These are phyloP conservation scores for Brachyrhaphis roseni DNA, from an alignment of 2,797 vertebrate species.

Conservation along the genomic window DNA sequence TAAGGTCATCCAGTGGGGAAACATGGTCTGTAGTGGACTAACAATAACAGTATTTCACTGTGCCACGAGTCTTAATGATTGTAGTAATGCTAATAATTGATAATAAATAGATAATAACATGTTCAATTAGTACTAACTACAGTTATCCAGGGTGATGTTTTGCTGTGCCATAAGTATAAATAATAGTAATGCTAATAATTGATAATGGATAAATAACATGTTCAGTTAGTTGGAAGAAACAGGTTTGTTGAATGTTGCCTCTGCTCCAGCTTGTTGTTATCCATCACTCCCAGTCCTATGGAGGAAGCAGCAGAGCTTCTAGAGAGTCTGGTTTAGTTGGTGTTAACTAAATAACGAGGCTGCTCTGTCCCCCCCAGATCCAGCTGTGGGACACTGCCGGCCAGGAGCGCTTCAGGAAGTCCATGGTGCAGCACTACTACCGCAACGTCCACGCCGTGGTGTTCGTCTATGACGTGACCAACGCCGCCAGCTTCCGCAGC, in stretches of 20 bases:
- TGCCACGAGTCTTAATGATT: neutral
- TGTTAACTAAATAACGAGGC: neutral
- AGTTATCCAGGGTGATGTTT: neutral
- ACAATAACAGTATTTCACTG: neutral
- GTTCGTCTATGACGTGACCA: constrained; percentile 96
- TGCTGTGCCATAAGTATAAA: neutral
- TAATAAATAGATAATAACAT: no score
- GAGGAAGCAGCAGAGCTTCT: neutral
- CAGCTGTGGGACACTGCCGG: constrained; percentile 98
- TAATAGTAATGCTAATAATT: neutral
- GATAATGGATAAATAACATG: neutral
- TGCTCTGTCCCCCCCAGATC: constrained; percentile 79
- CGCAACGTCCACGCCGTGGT: constrained; percentile 96
- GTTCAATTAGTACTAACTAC: neutral
- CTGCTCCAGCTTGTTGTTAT: neutral
- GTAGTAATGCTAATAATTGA: no score
- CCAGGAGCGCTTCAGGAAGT: constrained; percentile 97
- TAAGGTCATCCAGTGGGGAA: neutral
- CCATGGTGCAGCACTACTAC: constrained; percentile 99
- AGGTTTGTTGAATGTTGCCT: neutral
- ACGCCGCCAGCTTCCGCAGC: constrained; percentile 90
- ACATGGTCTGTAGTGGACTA: neutral
- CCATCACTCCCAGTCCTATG: neutral
- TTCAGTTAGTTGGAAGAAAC: neutral
- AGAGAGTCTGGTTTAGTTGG: neutral